A percentile compares a stretch with the other conserved stretches of the same genome.
Evolutionary conservation across 2,797 vertebrate genomes (phyloP).

Genomic region (Rhabdophis nuchalis): DNA sequence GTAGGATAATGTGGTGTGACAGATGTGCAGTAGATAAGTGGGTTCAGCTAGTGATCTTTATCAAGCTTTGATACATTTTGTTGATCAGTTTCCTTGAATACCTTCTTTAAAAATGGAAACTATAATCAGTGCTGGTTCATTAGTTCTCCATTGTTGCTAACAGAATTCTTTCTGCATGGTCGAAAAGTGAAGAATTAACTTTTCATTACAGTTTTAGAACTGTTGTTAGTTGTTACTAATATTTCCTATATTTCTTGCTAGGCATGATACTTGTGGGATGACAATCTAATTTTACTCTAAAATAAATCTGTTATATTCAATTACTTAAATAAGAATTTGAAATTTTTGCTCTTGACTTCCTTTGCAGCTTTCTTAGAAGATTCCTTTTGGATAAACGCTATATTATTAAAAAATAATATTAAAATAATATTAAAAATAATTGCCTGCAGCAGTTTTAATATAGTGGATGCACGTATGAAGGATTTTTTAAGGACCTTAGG

Average conservation of each 20-base stretch:
- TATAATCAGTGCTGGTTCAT: slow-evolving; percentile 71
- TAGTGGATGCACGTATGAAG: neutral
- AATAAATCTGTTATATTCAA: slow-evolving; percentile 5
- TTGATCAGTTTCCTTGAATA: slow-evolving; percentile 65
- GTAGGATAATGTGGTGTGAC: slow-evolving; percentile 71
- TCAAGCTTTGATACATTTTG: slow-evolving; percentile 65
- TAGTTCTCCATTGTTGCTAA: slow-evolving; percentile 68
- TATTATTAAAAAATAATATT: slow-evolving; percentile 5
- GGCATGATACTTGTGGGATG: neutral
- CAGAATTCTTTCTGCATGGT: slow-evolving; percentile 63
- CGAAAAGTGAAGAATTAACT: slow-evolving; percentile 50
- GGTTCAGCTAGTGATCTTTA: slow-evolving; percentile 66
- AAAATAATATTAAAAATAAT: neutral
- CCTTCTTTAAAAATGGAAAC: slow-evolving; percentile 63
- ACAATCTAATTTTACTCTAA: neutral
- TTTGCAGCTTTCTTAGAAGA: neutral
- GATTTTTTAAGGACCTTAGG: neutral
- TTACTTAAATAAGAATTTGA: neutral
- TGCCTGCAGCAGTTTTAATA: slow-evolving; percentile 6
- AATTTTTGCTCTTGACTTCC: neutral
- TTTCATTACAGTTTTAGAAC: slow-evolving; percentile 30
- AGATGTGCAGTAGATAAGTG: slow-evolving; percentile 71
- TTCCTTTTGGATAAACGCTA: neutral
- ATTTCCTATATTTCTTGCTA: neutral
- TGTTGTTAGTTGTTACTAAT: slow-evolving; percentile 38